Evolutionary conservation across 23 tunicate species (phyloP).

Genomic region (Ciona savignyi): DNA sequence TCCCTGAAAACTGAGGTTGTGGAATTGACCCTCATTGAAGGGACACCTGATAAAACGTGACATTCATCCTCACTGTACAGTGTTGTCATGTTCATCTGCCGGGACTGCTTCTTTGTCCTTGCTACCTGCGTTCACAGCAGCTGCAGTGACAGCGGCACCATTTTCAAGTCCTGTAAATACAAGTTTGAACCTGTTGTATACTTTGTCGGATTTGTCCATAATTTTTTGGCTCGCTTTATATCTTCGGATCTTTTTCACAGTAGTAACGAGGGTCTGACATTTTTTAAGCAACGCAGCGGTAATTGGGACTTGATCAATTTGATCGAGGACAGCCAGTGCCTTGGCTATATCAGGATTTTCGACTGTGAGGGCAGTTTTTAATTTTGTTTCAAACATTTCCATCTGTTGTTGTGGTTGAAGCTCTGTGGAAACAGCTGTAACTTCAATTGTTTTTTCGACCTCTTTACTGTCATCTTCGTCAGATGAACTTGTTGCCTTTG

Average conservation of each 20-base stretch:
- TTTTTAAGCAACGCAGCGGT: slow-evolving; percentile 53
- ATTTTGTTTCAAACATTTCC: slow-evolving; percentile 58
- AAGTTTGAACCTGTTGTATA: slow-evolving; percentile 68
- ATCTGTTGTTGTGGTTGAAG: slow-evolving; percentile 37
- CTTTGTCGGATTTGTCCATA: slow-evolving; percentile 84
- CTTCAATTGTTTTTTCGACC: slow-evolving; percentile 1
- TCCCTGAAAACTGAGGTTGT: too few species aligned
- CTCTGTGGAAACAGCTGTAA: slow-evolving; percentile 8
- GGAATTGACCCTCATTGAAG: too few species aligned
- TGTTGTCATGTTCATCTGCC: not conserved
- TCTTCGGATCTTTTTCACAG: slow-evolving; percentile 79
- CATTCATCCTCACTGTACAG: too few species aligned
- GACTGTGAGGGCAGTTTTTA: slow-evolving; percentile 68
- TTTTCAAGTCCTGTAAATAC: slow-evolving; percentile 67
- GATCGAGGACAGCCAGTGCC: slow-evolving; percentile 53
- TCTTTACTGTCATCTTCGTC: slow-evolving; percentile 13
- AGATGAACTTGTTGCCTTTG: not conserved
- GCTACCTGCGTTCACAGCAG: slow-evolving; percentile 12
- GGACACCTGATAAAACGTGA: too few species aligned
- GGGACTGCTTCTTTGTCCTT: slow-evolving; percentile 9
- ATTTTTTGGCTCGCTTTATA: slow-evolving; percentile 85
- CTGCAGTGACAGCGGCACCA: slow-evolving; percentile 47
- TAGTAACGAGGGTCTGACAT: slow-evolving; percentile 65
- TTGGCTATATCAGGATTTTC: slow-evolving; percentile 84
- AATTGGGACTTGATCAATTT: slow-evolving; percentile 56